Percentiles rank a stretch among this genome's conserved stretches.
Evolutionary conservation across 2,888 invertebrate genomes (phyloP).

Genomic region (Lasioglossum figueresi): DNA sequence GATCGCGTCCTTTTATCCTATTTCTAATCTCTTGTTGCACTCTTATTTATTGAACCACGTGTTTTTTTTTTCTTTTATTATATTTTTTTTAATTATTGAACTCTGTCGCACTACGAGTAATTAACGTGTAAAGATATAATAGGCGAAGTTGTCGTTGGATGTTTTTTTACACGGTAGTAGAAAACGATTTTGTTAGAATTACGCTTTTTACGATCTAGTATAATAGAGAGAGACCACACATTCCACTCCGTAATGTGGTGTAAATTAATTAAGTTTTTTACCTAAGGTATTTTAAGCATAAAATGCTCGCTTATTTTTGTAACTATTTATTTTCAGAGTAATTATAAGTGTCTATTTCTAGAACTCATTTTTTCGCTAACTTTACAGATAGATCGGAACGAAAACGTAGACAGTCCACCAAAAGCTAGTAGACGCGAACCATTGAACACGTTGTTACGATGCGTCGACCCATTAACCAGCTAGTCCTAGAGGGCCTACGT

Average conservation of each 20-base stretch:
- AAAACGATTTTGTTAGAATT: slow-evolving; percentile 77
- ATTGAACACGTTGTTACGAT: slow-evolving; percentile 24
- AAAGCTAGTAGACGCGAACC: slow-evolving; percentile 19
- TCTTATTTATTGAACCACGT: slow-evolving; percentile 82
- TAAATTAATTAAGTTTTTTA: slow-evolving; percentile 79
- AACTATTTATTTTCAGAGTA: slow-evolving; percentile 82
- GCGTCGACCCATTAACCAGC: slow-evolving; percentile 16
- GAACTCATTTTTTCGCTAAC: slow-evolving; percentile 55
- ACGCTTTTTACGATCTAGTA: slow-evolving; percentile 79
- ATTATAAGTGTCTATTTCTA: slow-evolving; percentile 70
- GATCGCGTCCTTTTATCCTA: slow-evolving; percentile 63
- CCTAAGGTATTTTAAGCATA: slow-evolving; percentile 80
- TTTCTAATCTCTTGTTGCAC: slow-evolving; percentile 80
- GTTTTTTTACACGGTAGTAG: slow-evolving; percentile 78
- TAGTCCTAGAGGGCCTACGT: slow-evolving; percentile 19
- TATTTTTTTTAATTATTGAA: slow-evolving; percentile 62
- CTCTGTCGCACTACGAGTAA: slow-evolving; percentile 77
- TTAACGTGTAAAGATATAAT: slow-evolving; percentile 56
- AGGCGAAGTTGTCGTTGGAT: slow-evolving; percentile 75
- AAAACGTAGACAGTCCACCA: slow-evolving; percentile 46
- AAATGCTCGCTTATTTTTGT: slow-evolving; percentile 83
- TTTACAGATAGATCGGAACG: slow-evolving; percentile 33
- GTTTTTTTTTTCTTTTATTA: slow-evolving; percentile 29
- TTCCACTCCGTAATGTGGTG: slow-evolving; percentile 81
- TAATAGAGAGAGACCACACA: slow-evolving; percentile 78